These are phyloP conservation scores for Styela clava DNA, from an alignment of 23 tunicate species.

Conservation along the genomic window DNA sequence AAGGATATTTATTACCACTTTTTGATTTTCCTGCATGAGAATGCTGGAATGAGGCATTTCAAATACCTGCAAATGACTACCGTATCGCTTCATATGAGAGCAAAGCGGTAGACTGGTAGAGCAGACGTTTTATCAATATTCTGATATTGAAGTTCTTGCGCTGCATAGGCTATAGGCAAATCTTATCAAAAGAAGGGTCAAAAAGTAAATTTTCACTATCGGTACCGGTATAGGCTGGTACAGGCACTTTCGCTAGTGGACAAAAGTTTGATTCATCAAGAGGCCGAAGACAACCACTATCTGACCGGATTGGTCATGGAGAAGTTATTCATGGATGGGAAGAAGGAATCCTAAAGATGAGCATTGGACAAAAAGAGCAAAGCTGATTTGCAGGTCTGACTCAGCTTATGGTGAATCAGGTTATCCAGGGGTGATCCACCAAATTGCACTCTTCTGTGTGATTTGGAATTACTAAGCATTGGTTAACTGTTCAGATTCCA, in stretches of 20 bases:
- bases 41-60: too few relatives aligned
- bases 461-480: constrained; percentile 43
- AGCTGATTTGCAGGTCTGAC: constrained; percentile 47
- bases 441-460: constrained; percentile 45
- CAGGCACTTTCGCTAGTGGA: constrained; percentile 33
- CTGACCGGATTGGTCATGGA: constrained; percentile 24
- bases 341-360: constrained; percentile 36
- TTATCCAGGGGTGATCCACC: constrained; percentile 48
- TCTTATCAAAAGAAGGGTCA: constrained; percentile 37
- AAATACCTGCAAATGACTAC: too few relatives aligned
- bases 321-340: constrained; percentile 46
- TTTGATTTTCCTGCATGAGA: too few relatives aligned
- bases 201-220: constrained; percentile 39
- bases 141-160: too few relatives aligned
- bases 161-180: too few relatives aligned
- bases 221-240: too few relatives aligned
- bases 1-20: too few relatives aligned
- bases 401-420: constrained; percentile 59
- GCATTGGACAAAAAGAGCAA: constrained; percentile 45
- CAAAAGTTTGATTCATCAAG: constrained; percentile 36
- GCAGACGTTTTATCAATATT: too few relatives aligned
- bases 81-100: too few relatives aligned
- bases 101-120: too few relatives aligned
- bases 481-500: too few relatives aligned
- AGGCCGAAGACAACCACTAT: constrained; percentile 20